Conservation (phyloP, 2,113 vertebrate species). For the Empidonax traillii region DNA sequence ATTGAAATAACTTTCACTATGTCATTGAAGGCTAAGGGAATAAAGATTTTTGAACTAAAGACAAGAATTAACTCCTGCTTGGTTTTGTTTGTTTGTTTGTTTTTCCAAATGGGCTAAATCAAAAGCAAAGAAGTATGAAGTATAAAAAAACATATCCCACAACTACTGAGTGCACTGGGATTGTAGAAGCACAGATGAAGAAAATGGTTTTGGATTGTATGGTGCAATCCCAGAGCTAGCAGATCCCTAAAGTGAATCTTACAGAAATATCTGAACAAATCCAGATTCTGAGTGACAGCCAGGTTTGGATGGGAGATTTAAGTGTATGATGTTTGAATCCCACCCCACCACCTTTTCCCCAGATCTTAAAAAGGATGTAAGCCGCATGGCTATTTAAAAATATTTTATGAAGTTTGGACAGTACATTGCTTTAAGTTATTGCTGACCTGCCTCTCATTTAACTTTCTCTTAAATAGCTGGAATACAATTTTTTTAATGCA, state of each 20-base stretch:
- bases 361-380: background rate
- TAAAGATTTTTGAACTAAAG: constrained; percentile 13
- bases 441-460: background rate
- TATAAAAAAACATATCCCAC: background rate
- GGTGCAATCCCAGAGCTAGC: background rate
- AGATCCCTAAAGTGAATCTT: background rate
- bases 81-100: background rate
- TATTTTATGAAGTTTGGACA: background rate
- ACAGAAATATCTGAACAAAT: background rate
- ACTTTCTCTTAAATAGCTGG: background rate
- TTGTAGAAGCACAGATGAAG: background rate
- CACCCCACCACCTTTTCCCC: accelerated
- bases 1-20: background rate
- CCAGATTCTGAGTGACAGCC: background rate
- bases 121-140: background rate
- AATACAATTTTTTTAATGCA: background rate
- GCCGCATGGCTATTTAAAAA: background rate
- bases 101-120: background rate
- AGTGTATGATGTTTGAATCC: accelerated
- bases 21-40: background rate
- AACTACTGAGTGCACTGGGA: background rate
- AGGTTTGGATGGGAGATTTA: background rate
- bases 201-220: background rate
- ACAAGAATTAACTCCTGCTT: background rate
- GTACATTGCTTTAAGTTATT: background rate